Evolutionary conservation across 2,888 invertebrate species (phyloP), one percentile per base, ranked within the genome.

Genomic region (Eristalis intricaria): DNA sequence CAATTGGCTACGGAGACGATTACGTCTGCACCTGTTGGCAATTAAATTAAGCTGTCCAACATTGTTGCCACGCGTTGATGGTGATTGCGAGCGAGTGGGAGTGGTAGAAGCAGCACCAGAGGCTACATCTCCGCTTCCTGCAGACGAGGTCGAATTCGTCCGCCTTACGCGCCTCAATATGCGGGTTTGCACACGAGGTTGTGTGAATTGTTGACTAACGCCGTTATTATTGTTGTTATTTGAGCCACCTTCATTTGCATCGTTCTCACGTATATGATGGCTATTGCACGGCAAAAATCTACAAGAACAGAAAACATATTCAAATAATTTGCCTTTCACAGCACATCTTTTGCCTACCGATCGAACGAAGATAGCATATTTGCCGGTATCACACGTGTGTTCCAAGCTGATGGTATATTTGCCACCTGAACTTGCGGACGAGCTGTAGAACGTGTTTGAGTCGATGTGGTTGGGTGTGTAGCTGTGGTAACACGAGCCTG

Each of bases 211-310:
- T 50, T 66, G 76, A 43, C 68, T 89, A 23, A 69, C 89, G 11
- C 66, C 89, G 61, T 80, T 89, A 82, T 80, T 89, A 76, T 84
- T 89, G 58, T 64, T 90, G 63, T 64, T 90, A 40, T 65, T 89
- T 43, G 78, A 88, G 65, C 88, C 89, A 60, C 84, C 89, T 11
- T 87, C 88, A 58, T 64, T 78, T 1, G 38, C 38, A 22, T 91
- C 92, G 4, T 90, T 89, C 22, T 93, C 93, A 0, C 94, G 94
- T 70, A 96, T 93, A 90, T 96, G 96, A 91, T 96, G 96, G 50
- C 96, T 96, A 91, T 95, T 95, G 90, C 96, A 96, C 1, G 95
- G 95, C 89, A 96, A 93, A 90, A 96, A 96, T 40, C 93, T 92
- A 89, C 15, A 78, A 40, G 40, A 38, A 71, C 61, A 69, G 5